Conservation (phyloP, 2,113 vertebrate species). For the Piprites chloris region DNA sequence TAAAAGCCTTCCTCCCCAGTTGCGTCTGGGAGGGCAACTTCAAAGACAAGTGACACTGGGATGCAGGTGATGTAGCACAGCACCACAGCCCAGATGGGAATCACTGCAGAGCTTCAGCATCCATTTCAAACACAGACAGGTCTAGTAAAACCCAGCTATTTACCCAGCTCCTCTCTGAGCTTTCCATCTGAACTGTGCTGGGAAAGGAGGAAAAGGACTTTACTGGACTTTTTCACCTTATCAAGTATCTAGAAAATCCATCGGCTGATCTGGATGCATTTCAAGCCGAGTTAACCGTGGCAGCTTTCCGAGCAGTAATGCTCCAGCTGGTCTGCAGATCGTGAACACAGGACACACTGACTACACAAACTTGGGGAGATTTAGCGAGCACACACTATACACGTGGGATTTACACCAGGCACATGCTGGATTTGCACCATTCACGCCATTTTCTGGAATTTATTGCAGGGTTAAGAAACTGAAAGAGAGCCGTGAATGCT, state of each 20-base stretch:
- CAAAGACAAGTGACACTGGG: background rate
- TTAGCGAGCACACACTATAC: background rate
- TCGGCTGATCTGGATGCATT: background rate
- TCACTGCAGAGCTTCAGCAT: background rate
- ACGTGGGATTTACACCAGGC: background rate
- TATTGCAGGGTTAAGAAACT: background rate
- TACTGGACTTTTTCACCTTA: background rate
- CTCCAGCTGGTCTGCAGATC: background rate
- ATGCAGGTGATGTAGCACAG: background rate
- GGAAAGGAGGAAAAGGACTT: background rate
- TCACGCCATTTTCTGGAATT: fast-evolving
- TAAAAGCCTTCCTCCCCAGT: background rate
- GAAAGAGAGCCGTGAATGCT: fast-evolving
- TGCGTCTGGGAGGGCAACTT: background rate
- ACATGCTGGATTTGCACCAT: background rate
- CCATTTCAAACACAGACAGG: background rate
- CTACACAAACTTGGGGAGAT: background rate
- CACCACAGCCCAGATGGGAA: background rate
- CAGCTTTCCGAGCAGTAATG: background rate
- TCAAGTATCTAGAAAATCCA: background rate
- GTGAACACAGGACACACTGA: background rate
- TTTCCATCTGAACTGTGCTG: background rate
- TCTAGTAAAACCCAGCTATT: background rate
- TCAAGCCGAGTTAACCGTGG: background rate
- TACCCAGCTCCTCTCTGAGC: background rate